Base-by-base conservation (phyloP, 2,797 vertebrate species). In the Lagocephalus sceleratus region DNA sequence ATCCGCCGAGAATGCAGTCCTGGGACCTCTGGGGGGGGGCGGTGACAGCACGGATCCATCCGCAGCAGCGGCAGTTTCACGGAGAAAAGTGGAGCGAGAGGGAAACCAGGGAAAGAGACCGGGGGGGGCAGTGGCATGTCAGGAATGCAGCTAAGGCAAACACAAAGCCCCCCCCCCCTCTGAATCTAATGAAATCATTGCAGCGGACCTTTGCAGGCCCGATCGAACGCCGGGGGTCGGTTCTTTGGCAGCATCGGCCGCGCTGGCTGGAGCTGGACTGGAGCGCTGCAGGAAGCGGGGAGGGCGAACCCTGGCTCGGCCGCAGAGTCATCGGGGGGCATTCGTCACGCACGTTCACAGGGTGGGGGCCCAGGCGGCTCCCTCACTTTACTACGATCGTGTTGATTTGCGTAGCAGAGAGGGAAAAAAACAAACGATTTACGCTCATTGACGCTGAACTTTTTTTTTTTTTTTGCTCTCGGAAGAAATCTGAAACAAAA, bases 81-180 rank as follows among this genome's bases (percentile, higher is more conserved):
- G 26, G 68, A 20, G 51, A 66, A 54, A 64, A 41, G 64, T 60
- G 56, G 60, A 44, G 11, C 19, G 20, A 44, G 39, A 16, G 15
- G 16, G 39, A 16, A 23, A 11, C 60, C 60, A 41, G 20, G 62
- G 23, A 61, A 70, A 71, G 78, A 79, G 73, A 73, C 72, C 68
- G 62, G 61, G 71, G 78, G 66, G 48, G 2, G 61, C 56, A 54
- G 60, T 77, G 90, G 89, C 85, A 92, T 92, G 68, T 62, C 26
- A 85, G 73, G 87, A 91, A 92, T 92, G 85, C 73, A 72, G 85
- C 78, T 60, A 89, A 89, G 87, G 83, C 90, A 92, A 92, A 92
- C 87, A 88, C 75, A 85, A 83, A 88, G 67, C 65, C 66, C 83
- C 16, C 38, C 38, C 11, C 3, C 40, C 40, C 17, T 16, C 75